These are phyloP conservation scores for Diplodus sargus DNA, from an alignment of 2,797 vertebrate species.

Conservation along the genomic window DNA sequence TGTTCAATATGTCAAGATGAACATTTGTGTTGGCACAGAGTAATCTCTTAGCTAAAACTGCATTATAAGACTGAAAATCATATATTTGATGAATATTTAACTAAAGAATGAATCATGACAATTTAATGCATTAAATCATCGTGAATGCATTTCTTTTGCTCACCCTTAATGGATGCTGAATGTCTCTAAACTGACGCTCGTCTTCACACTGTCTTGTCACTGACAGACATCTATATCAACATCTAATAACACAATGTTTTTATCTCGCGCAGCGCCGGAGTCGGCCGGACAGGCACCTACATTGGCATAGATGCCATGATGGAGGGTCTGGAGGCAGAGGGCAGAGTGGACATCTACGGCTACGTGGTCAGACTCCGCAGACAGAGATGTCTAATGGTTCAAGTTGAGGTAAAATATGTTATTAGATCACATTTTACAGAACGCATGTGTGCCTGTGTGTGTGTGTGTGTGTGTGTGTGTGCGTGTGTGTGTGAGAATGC, in stretches of 20 bases:
- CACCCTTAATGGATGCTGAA: too few species aligned
- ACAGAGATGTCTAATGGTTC: constrained; percentile 98
- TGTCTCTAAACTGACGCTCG: background rate
- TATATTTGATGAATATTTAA: too few species aligned
- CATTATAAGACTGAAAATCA: too few species aligned
- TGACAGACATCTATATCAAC: background rate
- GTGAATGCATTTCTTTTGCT: too few species aligned
- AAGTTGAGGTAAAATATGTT: constrained; percentile 92
- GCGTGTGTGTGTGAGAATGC: background rate
- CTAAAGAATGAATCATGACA: too few species aligned
- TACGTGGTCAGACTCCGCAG: constrained; percentile 91
- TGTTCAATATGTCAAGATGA: background rate
- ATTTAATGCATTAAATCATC: too few species aligned
- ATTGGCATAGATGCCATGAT: constrained; percentile 97
- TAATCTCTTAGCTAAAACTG: too few species aligned
- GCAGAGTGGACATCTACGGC: constrained; percentile 93
- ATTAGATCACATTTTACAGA: background rate
- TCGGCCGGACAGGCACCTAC: constrained; percentile 96
- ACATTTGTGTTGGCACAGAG: background rate
- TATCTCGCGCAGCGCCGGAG: constrained; percentile 89
- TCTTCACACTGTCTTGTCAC: background rate
- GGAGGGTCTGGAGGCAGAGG: constrained; percentile 92
- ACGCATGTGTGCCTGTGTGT: background rate
- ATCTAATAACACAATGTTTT: background rate
- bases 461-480: background rate